Conservation (phyloP, 2,888 invertebrate species). For the Drosophila emarginata region DNA sequence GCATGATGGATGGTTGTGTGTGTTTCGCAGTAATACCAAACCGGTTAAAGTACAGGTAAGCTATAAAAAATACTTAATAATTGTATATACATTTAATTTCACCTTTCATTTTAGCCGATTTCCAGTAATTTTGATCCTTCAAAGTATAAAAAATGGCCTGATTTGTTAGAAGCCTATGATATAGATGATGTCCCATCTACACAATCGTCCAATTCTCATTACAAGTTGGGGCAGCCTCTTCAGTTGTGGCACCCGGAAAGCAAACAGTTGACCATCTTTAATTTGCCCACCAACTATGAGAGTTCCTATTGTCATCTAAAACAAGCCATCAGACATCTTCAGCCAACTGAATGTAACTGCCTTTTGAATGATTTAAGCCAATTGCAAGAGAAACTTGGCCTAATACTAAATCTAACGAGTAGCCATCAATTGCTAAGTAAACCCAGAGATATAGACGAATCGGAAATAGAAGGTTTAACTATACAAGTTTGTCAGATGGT, state of each 20-base stretch:
- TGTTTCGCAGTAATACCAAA: slow-evolving; percentile 75
- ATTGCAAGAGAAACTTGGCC: slow-evolving; percentile 46
- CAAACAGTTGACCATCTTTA: slow-evolving; percentile 45
- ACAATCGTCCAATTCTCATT: slow-evolving; percentile 37
- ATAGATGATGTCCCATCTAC: slow-evolving; percentile 2
- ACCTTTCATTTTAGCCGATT: slow-evolving; percentile 10
- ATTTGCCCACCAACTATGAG: slow-evolving; percentile 73
- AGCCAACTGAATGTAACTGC: slow-evolving; percentile 57
- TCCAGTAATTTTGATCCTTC: slow-evolving; percentile 50
- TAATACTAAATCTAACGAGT: slow-evolving; percentile 51
- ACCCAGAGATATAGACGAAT: slow-evolving; percentile 53
- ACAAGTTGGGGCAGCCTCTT: slow-evolving; percentile 72
- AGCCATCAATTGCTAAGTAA: slow-evolving; percentile 50
- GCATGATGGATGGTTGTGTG: slow-evolving; percentile 80
- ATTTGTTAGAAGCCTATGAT: slow-evolving; percentile 40
- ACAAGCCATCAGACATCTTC: slow-evolving; percentile 73
- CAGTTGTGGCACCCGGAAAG: slow-evolving; percentile 60
- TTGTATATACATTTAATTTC: too few species aligned
- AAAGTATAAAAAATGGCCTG: slow-evolving; percentile 64
- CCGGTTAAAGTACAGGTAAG: slow-evolving; percentile 49
- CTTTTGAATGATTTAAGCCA: slow-evolving; percentile 44
- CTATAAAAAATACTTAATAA: neutral
- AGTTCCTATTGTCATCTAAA: slow-evolving; percentile 68
- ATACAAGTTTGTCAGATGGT: slow-evolving; percentile 48
- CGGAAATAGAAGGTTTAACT: slow-evolving; percentile 22